Conservation (phyloP, 2,113 vertebrate species). For the Tichodroma muraria region DNA sequence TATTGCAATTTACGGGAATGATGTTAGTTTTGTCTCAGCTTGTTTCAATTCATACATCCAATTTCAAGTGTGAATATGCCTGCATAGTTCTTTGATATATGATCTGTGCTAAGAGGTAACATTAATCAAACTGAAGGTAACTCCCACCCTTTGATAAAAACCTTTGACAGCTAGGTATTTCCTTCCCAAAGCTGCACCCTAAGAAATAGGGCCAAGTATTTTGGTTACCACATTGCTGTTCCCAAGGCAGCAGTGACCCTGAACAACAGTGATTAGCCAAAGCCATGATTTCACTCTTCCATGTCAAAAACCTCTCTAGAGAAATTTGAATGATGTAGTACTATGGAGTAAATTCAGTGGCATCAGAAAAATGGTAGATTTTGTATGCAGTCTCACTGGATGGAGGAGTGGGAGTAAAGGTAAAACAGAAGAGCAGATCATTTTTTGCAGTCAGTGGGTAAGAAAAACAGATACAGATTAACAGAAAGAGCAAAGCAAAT, state of each 20-base stretch:
- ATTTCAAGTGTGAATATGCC: slow-evolving; percentile 21
- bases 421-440: neutral
- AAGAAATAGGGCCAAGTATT: neutral
- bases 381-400: neutral
- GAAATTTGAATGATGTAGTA: neutral
- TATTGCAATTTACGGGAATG: neutral
- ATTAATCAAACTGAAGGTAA: slow-evolving; percentile 39
- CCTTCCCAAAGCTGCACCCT: neutral
- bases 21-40: slow-evolving; percentile 10
- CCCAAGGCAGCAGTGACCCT: neutral
- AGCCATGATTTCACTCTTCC: slow-evolving; percentile 27
- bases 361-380: neutral
- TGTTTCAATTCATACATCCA: slow-evolving; percentile 5
- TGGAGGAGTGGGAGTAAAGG: neutral
- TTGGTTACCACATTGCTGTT: neutral
- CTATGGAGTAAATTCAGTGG: neutral
- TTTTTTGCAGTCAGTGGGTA: neutral
- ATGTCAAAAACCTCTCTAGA: slow-evolving; percentile 13
- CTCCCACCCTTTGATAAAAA: slow-evolving; percentile 24
- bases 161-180: slow-evolving; percentile 22
- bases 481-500: neutral
- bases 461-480: neutral
- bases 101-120: neutral
- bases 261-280: slow-evolving; percentile 10
- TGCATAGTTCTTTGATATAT: slow-evolving; percentile 16